Conservation (phyloP, 2,888 invertebrate genomes). For the Netelia fuscicornis region DNA sequence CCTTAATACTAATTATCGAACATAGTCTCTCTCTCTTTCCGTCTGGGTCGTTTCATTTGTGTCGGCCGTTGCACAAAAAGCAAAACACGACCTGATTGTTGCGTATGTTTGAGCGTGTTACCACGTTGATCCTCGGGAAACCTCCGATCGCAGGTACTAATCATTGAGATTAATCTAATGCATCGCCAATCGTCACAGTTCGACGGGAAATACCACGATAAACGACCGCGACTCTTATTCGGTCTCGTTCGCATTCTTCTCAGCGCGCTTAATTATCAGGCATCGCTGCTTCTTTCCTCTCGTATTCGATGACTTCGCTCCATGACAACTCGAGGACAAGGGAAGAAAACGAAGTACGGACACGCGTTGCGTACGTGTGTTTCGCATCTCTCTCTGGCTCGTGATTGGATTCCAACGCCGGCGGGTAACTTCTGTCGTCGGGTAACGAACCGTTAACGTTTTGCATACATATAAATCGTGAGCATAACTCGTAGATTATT, state of each 20-base stretch:
- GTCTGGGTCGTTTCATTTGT: neutral
- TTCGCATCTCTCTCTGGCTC: conserved; percentile 15
- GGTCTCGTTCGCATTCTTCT: conserved; percentile 7
- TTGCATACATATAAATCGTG: conserved; percentile 52
- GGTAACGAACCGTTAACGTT: conserved; percentile 58
- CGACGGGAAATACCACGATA: conserved; percentile 57
- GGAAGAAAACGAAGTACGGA: neutral
- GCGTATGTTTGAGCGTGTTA: too few relatives aligned
- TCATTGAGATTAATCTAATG: conserved; percentile 63
- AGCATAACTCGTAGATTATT: conserved; percentile 40
- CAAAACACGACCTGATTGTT: too few relatives aligned
- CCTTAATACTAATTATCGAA: conserved; percentile 33
- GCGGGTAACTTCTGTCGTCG: conserved; percentile 40
- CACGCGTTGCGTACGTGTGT: neutral
- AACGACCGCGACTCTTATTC: conserved; percentile 32
- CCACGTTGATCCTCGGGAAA: neutral
- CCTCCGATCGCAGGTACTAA: conserved; percentile 58
- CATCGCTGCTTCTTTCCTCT: conserved; percentile 32
- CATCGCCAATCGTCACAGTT: conserved; percentile 38
- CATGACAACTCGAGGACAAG: neutral
- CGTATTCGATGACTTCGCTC: conserved; percentile 23
- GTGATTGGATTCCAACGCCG: conserved; percentile 63
- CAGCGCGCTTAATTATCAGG: conserved; percentile 52
- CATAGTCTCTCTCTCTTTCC: conserved; percentile 10
- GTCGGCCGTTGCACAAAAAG: neutral